phyloP scores from a whole-genome alignment of 2,888 invertebrate genomes.

The Andrena flavipes region DNA sequence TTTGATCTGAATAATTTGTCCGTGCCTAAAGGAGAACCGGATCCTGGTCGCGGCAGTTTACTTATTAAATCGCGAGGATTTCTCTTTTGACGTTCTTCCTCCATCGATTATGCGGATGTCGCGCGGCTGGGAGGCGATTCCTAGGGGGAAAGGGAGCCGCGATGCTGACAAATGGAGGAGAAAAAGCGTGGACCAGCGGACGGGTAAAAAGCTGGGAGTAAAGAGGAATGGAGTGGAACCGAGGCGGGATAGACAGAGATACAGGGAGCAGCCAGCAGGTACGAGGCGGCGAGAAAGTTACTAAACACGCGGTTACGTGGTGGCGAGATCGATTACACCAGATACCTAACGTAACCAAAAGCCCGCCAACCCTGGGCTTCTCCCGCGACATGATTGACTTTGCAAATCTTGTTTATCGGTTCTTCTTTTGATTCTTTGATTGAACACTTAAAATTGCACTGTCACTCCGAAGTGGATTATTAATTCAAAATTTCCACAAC shows the following conservation, averaged over 20 bases:
- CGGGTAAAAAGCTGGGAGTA: background rate
- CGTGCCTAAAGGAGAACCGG: background rate
- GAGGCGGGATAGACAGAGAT: background rate
- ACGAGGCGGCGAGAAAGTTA: conserved; percentile 64
- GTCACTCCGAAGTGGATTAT: too few relatives aligned
- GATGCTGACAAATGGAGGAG: background rate
- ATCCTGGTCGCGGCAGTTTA: conserved; percentile 3
- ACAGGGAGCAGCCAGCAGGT: conserved; percentile 16
- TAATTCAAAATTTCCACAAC: too few relatives aligned
- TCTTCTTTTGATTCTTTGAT: background rate
- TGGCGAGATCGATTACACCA: conserved; percentile 64
- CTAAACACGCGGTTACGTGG: conserved; percentile 64
- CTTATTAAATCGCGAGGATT: conserved; percentile 54
- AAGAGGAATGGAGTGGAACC: background rate
- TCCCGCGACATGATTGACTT: background rate
- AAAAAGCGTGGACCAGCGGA: background rate
- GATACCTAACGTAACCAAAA: conserved; percentile 45
- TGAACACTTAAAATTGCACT: background rate
- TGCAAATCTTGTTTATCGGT: background rate
- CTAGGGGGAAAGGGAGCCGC: conserved; percentile 11
- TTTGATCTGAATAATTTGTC: background rate
- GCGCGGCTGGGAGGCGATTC: conserved; percentile 23
- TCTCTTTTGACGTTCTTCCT: conserved; percentile 51
- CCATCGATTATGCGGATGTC: conserved; percentile 51
- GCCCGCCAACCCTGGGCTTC: conserved; percentile 10